Base-by-base conservation (phyloP, 2,113 vertebrate genomes). In the Rhodinocichla rosea region DNA sequence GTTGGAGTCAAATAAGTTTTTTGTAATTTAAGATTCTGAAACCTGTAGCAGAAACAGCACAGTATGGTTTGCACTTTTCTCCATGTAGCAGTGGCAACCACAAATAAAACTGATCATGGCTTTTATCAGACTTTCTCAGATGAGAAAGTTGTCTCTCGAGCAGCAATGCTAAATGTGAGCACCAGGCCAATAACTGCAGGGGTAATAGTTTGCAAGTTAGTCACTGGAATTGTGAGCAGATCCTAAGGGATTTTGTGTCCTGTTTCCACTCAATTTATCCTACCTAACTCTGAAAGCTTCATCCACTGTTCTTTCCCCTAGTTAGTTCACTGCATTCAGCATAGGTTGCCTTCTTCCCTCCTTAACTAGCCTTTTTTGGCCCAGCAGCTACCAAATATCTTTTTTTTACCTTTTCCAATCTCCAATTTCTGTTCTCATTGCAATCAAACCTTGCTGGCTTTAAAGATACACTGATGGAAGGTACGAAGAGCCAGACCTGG, bases 401-500 rank as follows among this genome's bases (percentile, higher is more conserved):
- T 73, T 49, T 65, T 47, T 17, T 37, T 37, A 19, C 10, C 37
- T 68, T 87, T 79, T 76, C 32, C 11, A 53, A 14, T 59, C 26
- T 53, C 32, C n/a, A 57, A 4, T 71, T 93, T 26, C 45, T 65
- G 2, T 37, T 83, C 30, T 82, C 11, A 64, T 24, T 73, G 33
- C 7, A 4, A 27, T 33, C 71, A 73, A 88, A 47, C 10, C 8
- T 60, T 47, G 8, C n/a, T 50, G 50, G 22, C 9, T 89, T 77
- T 73, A 44, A 60, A 60, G 10, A 32, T 37, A 32, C 6, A 14
- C 22, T 0, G 4, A 35, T n/a, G 50, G 30, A 1, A 6, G 14
- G 12, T 20, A 47, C 1, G 1, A 2, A 6, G 64, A 74, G 11
- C 8, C 30, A 63, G 47, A 37, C 3, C 10, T 7, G 4, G 37